Evolutionary conservation across 2,888 invertebrate genomes (phyloP), one percentile per base, ranked within the genome.

Genomic region (Nemoura dubitans): DNA sequence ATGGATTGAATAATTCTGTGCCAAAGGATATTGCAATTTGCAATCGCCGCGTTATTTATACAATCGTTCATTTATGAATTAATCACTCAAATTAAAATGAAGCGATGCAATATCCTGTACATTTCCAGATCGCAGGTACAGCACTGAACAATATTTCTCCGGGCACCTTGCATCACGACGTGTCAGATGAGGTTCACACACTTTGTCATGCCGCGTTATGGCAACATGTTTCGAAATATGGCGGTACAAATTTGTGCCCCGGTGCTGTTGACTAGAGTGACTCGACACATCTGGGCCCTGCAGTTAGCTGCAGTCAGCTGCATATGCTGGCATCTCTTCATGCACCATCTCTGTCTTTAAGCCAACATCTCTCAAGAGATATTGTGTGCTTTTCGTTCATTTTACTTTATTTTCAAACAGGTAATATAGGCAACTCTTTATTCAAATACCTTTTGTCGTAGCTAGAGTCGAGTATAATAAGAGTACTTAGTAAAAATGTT

Each of bases 41-140:
- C 59, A 59, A 59, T 59, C 59, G 21, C 59, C 59, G 10, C 59
- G 3, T 59, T n/a, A n/a, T 59, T 21, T 59, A 59, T 59, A 59
- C 59, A 59, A 59, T 59, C 59, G 59, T 59, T 59, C 59, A 59
- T 59, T 59, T 59, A 59, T 59, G 59, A 59, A 59, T 59, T 59
- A 59, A 59, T 59, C 59, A 21, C 21, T 59, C 10, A 59, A 59
- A 59, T 59, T 59, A 59, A 59, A 59, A 59, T 14, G 21, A 59
- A 59, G 14, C 59, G 10, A 59, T 59, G 59, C 59, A 59, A 59
- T 59, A 59, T 59, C 59, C 59, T 59, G 59, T 59, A 14, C 14
- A 59, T 3, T 59, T 59, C 3, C 16, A 59, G 59, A 59, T 59
- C 59, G 21, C 59, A 59, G 59, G 10, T 59, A 7, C 59, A 59